phyloP scores from a whole-genome alignment of 2,113 vertebrate species.

The Leiothrix lutea region DNA sequence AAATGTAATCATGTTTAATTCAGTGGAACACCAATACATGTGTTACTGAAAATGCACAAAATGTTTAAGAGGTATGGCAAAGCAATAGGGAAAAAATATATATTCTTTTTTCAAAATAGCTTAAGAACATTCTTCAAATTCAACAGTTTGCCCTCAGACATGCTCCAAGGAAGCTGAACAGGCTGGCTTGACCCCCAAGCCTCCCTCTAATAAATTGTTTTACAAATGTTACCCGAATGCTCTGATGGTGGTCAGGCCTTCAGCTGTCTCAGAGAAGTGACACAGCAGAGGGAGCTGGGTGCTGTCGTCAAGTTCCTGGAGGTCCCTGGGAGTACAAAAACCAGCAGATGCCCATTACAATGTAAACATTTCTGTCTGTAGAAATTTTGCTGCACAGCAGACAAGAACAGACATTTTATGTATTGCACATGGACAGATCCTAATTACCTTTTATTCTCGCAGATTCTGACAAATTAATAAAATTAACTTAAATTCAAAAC shows the following conservation, averaged over 20 bases:
- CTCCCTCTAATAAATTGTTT: not conserved
- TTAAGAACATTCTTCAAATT: not conserved
- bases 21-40: not conserved
- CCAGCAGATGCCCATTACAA: not conserved
- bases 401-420: not conserved
- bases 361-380: not conserved
- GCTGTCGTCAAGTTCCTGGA: conserved; percentile 95
- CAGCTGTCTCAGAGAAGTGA: conserved; percentile 97
- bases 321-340: conserved; percentile 77
- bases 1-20: not conserved
- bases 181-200: not conserved
- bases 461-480: not conserved
- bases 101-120: not conserved
- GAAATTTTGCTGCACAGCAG: not conserved
- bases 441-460: not conserved
- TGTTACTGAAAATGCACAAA: not conserved
- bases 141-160: not conserved
- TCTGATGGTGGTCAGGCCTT: conserved; percentile 95
- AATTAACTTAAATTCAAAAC: not conserved
- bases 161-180: not conserved
- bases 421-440: not conserved
- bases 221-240: conserved; percentile 83
- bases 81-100: not conserved
- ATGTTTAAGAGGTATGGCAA: not conserved
- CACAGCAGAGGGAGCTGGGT: conserved; percentile 95